phyloP scores from a whole-genome alignment of 2,888 invertebrate genomes.

The Micropterix aruncella region DNA sequence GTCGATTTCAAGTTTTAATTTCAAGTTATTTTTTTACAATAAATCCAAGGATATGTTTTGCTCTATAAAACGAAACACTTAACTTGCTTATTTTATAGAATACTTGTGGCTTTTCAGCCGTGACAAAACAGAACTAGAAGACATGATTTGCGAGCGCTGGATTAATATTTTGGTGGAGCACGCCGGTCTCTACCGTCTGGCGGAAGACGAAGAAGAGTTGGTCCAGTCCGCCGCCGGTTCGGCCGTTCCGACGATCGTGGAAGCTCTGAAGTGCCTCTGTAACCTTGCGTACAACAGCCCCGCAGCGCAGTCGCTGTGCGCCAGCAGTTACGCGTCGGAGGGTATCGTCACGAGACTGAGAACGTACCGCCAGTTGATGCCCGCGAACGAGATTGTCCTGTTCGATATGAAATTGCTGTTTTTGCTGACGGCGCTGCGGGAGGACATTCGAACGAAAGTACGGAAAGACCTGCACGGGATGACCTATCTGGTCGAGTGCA shows the following conservation, averaged over 20 bases:
- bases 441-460: slow-evolving; percentile 49
- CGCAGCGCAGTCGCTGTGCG: slow-evolving; percentile 27
- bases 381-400: slow-evolving; percentile 59
- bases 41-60: too few relatives aligned
- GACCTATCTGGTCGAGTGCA: slow-evolving; percentile 48
- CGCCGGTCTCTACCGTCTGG: slow-evolving; percentile 43
- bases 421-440: slow-evolving; percentile 71
- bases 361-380: slow-evolving; percentile 46
- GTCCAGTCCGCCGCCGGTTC: slow-evolving; percentile 24
- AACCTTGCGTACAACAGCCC: slow-evolving; percentile 73
- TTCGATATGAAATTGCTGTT: slow-evolving; percentile 85
- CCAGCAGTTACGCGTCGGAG: slow-evolving; percentile 48
- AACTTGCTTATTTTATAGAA: too few relatives aligned
- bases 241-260: slow-evolving; percentile 46
- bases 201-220: slow-evolving; percentile 22
- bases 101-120: slow-evolving; percentile 43
- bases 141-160: slow-evolving; percentile 52
- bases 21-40: too few relatives aligned
- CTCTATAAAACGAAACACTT: too few relatives aligned
- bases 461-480: slow-evolving; percentile 56
- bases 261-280: slow-evolving; percentile 78
- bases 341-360: slow-evolving; percentile 59
- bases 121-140: slow-evolving; percentile 59
- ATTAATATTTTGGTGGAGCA: slow-evolving; percentile 51
- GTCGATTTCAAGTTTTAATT: too few relatives aligned